phyloP scores from a whole-genome alignment of 2,797 vertebrate species.

The Tapirus indicus region DNA sequence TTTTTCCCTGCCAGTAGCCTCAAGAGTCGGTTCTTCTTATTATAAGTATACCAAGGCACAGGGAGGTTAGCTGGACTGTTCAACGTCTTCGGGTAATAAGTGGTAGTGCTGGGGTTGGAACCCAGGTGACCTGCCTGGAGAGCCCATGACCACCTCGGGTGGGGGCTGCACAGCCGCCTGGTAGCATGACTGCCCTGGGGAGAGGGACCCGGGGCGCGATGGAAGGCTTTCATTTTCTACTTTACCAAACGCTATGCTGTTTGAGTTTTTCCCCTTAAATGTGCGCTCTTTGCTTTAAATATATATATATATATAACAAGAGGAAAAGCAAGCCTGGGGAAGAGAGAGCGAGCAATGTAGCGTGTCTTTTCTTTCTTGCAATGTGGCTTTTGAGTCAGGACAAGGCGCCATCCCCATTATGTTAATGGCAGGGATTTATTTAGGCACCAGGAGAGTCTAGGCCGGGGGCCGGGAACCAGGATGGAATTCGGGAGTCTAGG shows the following conservation, averaged over 20 bases:
- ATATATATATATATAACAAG: not conserved
- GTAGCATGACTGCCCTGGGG: not conserved
- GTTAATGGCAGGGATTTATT: not conserved
- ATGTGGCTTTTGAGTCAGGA: not conserved
- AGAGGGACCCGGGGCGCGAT: not conserved
- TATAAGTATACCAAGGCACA: not conserved
- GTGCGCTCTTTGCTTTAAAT: not conserved
- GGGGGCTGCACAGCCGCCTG: not conserved
- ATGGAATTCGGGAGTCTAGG: not conserved
- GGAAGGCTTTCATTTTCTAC: not conserved
- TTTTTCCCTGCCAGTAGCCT: not conserved
- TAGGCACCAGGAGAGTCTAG: not conserved
- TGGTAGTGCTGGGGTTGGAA: not conserved
- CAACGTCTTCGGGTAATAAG: not conserved
- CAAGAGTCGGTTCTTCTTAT: not conserved
- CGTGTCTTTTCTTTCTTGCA: not conserved
- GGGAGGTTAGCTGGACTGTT: not conserved
- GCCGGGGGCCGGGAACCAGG: not conserved
- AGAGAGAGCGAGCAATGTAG: not conserved
- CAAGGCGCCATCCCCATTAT: not conserved
- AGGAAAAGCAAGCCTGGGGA: not conserved
- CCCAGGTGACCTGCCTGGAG: not conserved
- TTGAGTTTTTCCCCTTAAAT: not conserved
- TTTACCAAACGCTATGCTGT: not conserved
- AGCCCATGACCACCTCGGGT: rapidly evolving